Conservation (phyloP, 2,797 vertebrate genomes). For the Acanthis flammea region DNA sequence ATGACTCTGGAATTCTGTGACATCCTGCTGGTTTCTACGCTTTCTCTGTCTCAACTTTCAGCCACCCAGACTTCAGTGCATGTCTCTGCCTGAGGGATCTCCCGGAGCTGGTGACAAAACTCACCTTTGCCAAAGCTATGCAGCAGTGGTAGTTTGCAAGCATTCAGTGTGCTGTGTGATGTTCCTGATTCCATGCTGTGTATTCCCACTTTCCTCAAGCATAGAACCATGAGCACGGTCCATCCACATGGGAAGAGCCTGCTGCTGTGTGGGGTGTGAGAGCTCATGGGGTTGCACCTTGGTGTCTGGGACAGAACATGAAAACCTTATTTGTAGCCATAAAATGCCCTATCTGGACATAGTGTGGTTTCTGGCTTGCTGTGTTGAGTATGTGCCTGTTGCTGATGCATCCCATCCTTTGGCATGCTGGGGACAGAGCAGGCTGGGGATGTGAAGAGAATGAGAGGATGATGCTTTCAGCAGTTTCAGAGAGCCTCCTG, state of each 20-base stretch:
- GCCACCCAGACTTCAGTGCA: accelerated
- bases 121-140: background rate
- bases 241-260: background rate
- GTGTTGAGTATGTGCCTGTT: accelerated
- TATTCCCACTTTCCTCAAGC: background rate
- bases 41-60: background rate
- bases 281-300: accelerated
- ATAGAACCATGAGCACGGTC: accelerated
- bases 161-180: accelerated
- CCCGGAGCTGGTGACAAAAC: accelerated
- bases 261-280: accelerated
- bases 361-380: background rate
- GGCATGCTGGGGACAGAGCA: background rate
- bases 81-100: background rate
- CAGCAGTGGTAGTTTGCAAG: accelerated
- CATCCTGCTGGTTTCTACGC: background rate
- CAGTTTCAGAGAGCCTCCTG: background rate
- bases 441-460: background rate
- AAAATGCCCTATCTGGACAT: accelerated
- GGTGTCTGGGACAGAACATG: background rate
- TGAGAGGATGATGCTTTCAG: background rate
- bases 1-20: background rate
- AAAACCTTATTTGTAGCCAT: background rate
- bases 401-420: too few species aligned
- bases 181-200: accelerated